Conservation (phyloP, 2,113 vertebrate species). For the Podarcis cretensis region DNA sequence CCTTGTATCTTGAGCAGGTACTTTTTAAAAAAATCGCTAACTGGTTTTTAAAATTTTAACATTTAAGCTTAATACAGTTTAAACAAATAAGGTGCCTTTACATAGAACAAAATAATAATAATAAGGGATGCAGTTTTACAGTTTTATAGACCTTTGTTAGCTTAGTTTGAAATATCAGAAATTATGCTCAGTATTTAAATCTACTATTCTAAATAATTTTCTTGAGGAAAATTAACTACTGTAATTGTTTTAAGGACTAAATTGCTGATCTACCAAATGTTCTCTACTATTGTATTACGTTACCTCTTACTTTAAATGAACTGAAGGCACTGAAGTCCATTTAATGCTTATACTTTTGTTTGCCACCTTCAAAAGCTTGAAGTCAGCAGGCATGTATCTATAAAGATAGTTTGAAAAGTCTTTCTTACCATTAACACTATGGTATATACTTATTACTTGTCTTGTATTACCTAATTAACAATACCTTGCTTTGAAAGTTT, state of each 20-base stretch:
- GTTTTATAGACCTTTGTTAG: background rate
- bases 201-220: too few relatives aligned
- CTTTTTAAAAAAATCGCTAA: background rate
- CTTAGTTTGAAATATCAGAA: background rate
- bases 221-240: background rate
- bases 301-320: background rate
- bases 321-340: background rate
- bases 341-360: background rate
- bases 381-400: background rate
- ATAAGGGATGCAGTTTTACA: background rate
- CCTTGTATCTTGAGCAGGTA: conserved; percentile 12
- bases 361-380: background rate
- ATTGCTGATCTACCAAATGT: too few relatives aligned
- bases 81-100: background rate
- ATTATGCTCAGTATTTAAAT: too few relatives aligned
- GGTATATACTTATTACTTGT: too few relatives aligned
- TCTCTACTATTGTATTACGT: background rate
- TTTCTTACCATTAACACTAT: background rate
- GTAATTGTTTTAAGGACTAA: background rate
- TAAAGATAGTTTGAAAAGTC: background rate
- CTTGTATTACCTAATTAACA: too few relatives aligned
- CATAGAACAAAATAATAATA: too few relatives aligned
- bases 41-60: background rate
- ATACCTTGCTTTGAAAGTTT: background rate
- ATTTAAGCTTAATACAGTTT: background rate